Conservation (phyloP, 2,888 invertebrate species). For the Xanthorhoe spadicearia region DNA sequence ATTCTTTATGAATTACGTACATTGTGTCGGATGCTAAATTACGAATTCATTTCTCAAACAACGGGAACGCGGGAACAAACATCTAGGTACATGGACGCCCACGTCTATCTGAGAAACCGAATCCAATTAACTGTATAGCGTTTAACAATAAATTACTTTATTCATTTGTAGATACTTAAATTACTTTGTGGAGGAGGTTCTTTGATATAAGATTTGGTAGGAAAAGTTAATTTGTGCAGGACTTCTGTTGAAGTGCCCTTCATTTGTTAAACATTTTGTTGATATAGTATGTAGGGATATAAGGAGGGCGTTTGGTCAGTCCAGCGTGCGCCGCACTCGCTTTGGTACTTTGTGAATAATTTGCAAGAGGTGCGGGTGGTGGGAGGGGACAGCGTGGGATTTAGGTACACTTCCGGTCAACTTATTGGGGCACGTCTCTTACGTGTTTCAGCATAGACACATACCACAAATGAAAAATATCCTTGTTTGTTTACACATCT, state of each 20-base stretch:
- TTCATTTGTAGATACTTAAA: constrained; percentile 31
- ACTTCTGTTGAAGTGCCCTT: constrained; percentile 46
- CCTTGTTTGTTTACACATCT: too few species aligned
- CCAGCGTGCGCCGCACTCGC: constrained; percentile 63
- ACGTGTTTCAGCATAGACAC: background rate
- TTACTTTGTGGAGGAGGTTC: constrained; percentile 15
- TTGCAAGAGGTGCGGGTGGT: constrained; percentile 59
- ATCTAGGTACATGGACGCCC: constrained; percentile 10
- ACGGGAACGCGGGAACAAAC: background rate
- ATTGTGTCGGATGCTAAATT: constrained; percentile 50
- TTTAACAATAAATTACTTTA: constrained; percentile 28
- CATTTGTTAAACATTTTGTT: constrained; percentile 54
- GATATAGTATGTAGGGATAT: constrained; percentile 49
- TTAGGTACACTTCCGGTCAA: constrained; percentile 27
- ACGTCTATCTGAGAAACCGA: constrained; percentile 41
- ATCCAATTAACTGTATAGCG: constrained; percentile 43
- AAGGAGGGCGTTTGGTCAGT: constrained; percentile 66
- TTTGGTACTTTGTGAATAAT: constrained; percentile 69
- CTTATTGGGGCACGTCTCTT: background rate
- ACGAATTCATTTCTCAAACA: constrained; percentile 47
- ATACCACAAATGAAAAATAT: too few species aligned
- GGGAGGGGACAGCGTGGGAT: constrained; percentile 41
- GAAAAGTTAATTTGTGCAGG: constrained; percentile 42
- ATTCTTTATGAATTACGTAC: constrained; percentile 70
- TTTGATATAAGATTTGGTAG: constrained; percentile 31